Base-by-base conservation (phyloP, 2,113 vertebrate genomes). In the Callithrix jacchus region DNA sequence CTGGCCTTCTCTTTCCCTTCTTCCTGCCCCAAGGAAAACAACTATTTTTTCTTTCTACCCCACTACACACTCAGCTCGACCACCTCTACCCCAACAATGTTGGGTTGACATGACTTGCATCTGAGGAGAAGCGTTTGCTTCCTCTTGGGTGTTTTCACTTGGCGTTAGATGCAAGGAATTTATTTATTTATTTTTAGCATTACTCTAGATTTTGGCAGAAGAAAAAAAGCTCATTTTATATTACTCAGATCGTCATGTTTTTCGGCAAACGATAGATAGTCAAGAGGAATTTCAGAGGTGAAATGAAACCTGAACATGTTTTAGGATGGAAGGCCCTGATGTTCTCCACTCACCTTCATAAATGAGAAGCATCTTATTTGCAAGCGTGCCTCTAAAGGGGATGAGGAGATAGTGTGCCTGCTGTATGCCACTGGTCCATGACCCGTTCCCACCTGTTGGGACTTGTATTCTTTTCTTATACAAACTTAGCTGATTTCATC, bases 1-100 rank as follows among this genome's bases (percentile, higher is more conserved):
- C 21, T 70, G 45, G 8, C 32, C n/a, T 40, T 32, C 54, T 16
- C 32, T 54, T 42, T 10, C 64, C 37, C 2, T 35, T 37, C 71
- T 56, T 37, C 30, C 37, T 14, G 14, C 8, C 18, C 32, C 79
- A 47, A 58, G 56, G 37, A 37, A 45, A 35, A 25, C 12, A 40
- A 21, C 12, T 7, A 47, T 23, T 17, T 82, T 35, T 54, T 49
- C 27, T 56, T n/a, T 11, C 27, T 0, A 3, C 16, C 7, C 6
- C 0, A 5, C 54, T 3, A 0, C 5, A 4, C 0, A 2, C 81
- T 49, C 61, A 35, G 68, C 13, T 13, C 21, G 11, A 2, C 3
- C 0, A 18, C 42, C 54, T 37, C 42, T 42, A 18, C 6, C n/a
- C 84, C 42, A 23, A 61, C 13, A 5, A 2, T 1, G 0, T 3